Base-by-base conservation (phyloP, 2,113 vertebrate genomes). In the Australoheros scitulus region DNA sequence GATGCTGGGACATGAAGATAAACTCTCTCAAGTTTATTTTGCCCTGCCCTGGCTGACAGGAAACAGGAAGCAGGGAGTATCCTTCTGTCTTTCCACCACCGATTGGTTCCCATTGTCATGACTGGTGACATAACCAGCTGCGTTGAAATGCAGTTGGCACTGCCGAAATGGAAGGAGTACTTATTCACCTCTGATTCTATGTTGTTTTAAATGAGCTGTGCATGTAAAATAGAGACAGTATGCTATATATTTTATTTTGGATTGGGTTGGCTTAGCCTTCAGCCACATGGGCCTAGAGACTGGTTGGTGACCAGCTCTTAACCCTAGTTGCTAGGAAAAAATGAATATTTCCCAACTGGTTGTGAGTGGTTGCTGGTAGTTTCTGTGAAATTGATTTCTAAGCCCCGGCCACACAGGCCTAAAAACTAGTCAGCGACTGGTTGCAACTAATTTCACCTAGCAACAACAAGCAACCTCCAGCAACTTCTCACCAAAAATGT, bases 11-110 rank as follows among this genome's bases (percentile, higher is more conserved):
- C 43, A 72, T 55, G 2, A 55, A 52, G 43, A 70, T 41, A 70
- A 70, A 29, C 14, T 41, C 36, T 41, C 18, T 50, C 11, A 41
- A 76, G 65, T 76, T 76, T 79, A 55, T 72, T 77, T 38, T 72
- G n/a, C 70, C 52, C 57, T 61, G 78, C 56, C 59, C 58, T 61
- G 76, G 84, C 78, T 38, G 52, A 81, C 68, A 83, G 91, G 92
- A 93, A 92, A 88, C 63, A 90, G 91, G 91, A 92, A 90, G 79
- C 59, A 81, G 88, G 91, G 90, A 91, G 89, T 84, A 68, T 89
- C 80, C 91, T 86, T 68, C 61, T 63, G 78, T 87, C 88, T 90
- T 90, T 88, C 89, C 84, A 81, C 50, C 64, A 81, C 50, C 29
- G 2, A 91, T 17, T 84, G 77, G 80, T 89, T 92, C 86, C 89